Percentiles rank a stretch among this genome's conserved stretches.
Conservation (phyloP, 2,113 vertebrate species). For the Oplegnathus fasciatus region DNA sequence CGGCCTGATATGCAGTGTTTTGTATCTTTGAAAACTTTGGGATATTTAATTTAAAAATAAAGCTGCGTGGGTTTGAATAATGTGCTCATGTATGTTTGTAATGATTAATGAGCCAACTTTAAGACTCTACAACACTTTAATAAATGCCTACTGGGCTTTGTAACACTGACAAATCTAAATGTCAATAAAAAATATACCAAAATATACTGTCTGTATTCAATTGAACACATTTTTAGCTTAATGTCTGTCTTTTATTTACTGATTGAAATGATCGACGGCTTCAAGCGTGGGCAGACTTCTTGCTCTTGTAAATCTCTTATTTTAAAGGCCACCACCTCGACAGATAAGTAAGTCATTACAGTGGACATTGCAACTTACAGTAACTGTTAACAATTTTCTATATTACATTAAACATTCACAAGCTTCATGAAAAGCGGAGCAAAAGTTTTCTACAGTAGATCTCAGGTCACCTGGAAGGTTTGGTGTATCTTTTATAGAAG, state of each 20-base stretch:
- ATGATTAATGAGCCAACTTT: constrained; percentile 40
- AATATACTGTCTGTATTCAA: not conserved
- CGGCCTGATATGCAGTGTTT: not conserved
- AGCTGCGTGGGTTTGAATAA: constrained; percentile 32
- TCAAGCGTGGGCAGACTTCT: not conserved
- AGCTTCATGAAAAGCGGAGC: too few species aligned
- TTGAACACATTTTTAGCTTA: not conserved
- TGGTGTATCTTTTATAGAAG: not conserved
- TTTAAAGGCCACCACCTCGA: not conserved
- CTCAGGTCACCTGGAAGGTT: not conserved
- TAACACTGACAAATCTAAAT: constrained; percentile 35
- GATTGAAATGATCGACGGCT: not conserved
- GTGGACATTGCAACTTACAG: not conserved
- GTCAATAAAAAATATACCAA: constrained; percentile 32
- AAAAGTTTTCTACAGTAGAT: too few species aligned
- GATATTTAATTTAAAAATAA: not conserved
- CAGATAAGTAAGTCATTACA: not conserved
- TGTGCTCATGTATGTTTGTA: constrained; percentile 24
- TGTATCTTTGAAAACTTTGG: not conserved
- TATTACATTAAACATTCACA: not conserved
- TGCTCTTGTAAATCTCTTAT: not conserved
- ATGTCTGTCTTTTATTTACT: not conserved
- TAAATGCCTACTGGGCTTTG: constrained; percentile 35
- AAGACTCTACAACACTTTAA: constrained; percentile 11
- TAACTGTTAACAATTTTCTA: not conserved